A percentile compares a stretch with the other conserved stretches of the same genome.
phyloP scores from a whole-genome alignment of 2,888 invertebrate genomes.

The Disparrhopalites patrizii region DNA sequence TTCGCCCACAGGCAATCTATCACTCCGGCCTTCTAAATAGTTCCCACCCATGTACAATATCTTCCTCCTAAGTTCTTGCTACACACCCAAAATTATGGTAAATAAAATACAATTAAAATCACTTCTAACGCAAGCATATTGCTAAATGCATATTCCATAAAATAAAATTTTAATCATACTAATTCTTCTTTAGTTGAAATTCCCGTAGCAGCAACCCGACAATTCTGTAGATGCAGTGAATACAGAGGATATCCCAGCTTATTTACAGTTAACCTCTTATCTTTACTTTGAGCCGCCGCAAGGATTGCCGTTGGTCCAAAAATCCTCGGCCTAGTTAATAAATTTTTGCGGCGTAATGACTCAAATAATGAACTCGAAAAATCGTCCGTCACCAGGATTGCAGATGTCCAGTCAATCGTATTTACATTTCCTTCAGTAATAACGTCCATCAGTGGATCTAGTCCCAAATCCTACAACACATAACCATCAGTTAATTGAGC shows the following conservation, averaged over 20 bases:
- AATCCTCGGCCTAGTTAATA: slow-evolving; percentile 36
- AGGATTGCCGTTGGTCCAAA: slow-evolving; percentile 44
- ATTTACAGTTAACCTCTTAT: slow-evolving; percentile 33
- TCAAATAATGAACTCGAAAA: slow-evolving; percentile 45
- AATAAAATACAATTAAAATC: slow-evolving; percentile 7
- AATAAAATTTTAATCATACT: slow-evolving; percentile 29
- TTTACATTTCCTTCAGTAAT: slow-evolving; percentile 28
- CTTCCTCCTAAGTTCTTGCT: slow-evolving; percentile 42
- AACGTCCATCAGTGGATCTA: slow-evolving; percentile 27
- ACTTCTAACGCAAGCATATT: no score
- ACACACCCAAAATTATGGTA: not conserved
- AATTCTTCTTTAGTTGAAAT: slow-evolving; percentile 42
- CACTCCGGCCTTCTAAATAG: slow-evolving; percentile 36
- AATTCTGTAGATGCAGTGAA: slow-evolving; percentile 38
- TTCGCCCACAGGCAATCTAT: not conserved
- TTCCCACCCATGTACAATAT: slow-evolving; percentile 47
- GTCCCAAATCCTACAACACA: slow-evolving; percentile 33
- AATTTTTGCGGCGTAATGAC: slow-evolving; percentile 30
- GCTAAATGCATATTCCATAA: no score
- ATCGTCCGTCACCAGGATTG: slow-evolving; percentile 44
- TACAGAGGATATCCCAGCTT: slow-evolving; percentile 42
- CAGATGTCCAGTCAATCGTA: slow-evolving; percentile 30
- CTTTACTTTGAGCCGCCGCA: slow-evolving; percentile 30
- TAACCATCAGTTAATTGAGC: no score
- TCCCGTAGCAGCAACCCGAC: slow-evolving; percentile 43